Evolutionary conservation across 2,888 invertebrate species (phyloP).

Genomic region (Acholoe squamosa): DNA sequence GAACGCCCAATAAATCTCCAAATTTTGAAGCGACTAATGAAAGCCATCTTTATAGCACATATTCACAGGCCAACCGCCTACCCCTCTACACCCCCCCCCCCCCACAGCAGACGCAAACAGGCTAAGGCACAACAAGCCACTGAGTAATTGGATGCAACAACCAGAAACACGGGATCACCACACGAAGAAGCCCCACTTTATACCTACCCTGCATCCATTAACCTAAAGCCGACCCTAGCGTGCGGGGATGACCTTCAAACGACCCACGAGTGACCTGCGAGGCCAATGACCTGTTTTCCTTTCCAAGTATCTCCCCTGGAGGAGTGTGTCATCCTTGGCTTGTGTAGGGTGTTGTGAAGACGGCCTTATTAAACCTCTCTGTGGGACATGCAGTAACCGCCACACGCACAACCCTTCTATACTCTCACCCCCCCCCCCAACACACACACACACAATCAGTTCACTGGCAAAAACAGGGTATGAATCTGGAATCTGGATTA

Average conservation of each 20-base stretch:
- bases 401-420: not conserved
- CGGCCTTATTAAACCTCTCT: slow-evolving; percentile 45
- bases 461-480: no score
- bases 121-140: not conserved
- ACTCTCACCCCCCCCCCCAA: not conserved
- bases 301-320: not conserved
- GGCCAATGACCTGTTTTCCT: slow-evolving; percentile 27
- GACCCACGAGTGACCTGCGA: not conserved
- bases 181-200: slow-evolving; percentile 44
- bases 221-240: slow-evolving; percentile 28
- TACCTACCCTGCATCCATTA: slow-evolving; percentile 41
- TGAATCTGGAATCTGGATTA: no score
- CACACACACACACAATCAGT: no score
- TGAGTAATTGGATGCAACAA: slow-evolving; percentile 46
- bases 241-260: not conserved
- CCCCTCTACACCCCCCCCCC: no score
- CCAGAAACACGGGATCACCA: slow-evolving; percentile 39
- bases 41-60: no score
- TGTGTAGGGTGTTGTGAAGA: slow-evolving; percentile 18
- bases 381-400: not conserved
- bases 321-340: slow-evolving; percentile 34
- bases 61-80: no score
- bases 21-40: no score
- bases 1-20: no score
- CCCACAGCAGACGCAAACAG: not conserved